These are phyloP conservation scores for Gobius niger DNA, from an alignment of 2,113 vertebrate genomes.

Conservation along the genomic window DNA sequence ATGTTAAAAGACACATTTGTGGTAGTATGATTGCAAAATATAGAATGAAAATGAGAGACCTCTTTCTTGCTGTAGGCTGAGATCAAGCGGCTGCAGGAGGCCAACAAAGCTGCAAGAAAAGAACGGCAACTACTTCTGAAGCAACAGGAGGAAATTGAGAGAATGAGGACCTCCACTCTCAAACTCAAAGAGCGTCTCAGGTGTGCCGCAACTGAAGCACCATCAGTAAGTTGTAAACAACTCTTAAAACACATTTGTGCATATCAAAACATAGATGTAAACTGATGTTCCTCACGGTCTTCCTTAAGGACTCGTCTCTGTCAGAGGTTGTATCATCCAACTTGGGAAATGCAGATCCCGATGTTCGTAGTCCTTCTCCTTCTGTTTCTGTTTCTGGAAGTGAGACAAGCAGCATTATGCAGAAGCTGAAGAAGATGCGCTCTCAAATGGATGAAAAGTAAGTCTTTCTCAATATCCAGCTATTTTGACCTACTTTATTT, in stretches of 20 bases:
- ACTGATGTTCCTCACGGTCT: background rate
- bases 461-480: constrained; percentile 24
- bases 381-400: constrained; percentile 90
- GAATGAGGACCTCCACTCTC: constrained; percentile 89
- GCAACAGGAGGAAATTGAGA: constrained; percentile 94
- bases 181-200: constrained; percentile 92
- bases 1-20: background rate
- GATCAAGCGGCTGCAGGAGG: constrained; percentile 96
- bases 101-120: constrained; percentile 91
- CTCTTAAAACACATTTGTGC: background rate
- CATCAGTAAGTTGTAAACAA: constrained; percentile 68
- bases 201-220: constrained; percentile 80
- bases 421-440: constrained; percentile 98
- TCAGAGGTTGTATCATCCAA: constrained; percentile 75
- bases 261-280: background rate
- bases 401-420: constrained; percentile 98
- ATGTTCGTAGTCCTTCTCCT: constrained; percentile 86
- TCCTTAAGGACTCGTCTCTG: constrained; percentile 78
- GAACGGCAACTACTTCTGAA: constrained; percentile 95
- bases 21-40: background rate
- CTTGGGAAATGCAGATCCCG: constrained; percentile 75
- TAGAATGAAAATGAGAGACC: background rate
- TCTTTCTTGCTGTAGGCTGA: constrained; percentile 81
- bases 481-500: background rate
- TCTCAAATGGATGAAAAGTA: constrained; percentile 98